These are phyloP conservation scores for Dolichopus griseipennis DNA, from an alignment of 2,888 invertebrate genomes.

Conservation along the genomic window DNA sequence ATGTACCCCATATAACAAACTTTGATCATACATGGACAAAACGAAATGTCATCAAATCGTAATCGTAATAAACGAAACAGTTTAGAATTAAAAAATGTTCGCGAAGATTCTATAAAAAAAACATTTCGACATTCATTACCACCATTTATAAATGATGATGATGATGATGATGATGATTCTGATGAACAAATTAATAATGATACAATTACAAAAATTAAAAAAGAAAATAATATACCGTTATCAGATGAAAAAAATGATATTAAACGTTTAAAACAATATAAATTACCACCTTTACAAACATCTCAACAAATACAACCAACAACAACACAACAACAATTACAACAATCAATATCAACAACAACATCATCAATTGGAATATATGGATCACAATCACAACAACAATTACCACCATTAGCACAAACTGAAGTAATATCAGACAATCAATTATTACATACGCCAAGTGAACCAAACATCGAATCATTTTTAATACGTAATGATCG, in stretches of 20 bases:
- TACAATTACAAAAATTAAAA: neutral
- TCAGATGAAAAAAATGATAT: no score
- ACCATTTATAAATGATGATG: neutral
- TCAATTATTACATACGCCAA: neutral
- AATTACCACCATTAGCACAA: slow-evolving; percentile 3
- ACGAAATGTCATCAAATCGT: neutral
- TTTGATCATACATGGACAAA: neutral
- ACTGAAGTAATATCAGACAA: slow-evolving; percentile 1
- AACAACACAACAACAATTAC: neutral
- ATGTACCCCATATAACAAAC: no score
- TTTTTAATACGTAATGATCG: slow-evolving; percentile 3
- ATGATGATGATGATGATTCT: neutral
- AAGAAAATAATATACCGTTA: neutral
- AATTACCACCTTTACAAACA: neutral
- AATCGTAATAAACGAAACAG: slow-evolving; percentile 12
- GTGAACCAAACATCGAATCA: slow-evolving; percentile 1
- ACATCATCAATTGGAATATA: neutral
- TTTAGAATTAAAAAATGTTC: slow-evolving; percentile 14
- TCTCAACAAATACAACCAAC: neutral
- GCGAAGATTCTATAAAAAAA: neutral
- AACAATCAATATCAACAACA: neutral
- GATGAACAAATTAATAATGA: no score
- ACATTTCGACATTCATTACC: slow-evolving; percentile 1
- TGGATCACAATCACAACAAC: neutral
- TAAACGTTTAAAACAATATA: no score